Base-by-base conservation (phyloP, 2,888 invertebrate genomes). In the Mongoloraphidia duomilia region DNA sequence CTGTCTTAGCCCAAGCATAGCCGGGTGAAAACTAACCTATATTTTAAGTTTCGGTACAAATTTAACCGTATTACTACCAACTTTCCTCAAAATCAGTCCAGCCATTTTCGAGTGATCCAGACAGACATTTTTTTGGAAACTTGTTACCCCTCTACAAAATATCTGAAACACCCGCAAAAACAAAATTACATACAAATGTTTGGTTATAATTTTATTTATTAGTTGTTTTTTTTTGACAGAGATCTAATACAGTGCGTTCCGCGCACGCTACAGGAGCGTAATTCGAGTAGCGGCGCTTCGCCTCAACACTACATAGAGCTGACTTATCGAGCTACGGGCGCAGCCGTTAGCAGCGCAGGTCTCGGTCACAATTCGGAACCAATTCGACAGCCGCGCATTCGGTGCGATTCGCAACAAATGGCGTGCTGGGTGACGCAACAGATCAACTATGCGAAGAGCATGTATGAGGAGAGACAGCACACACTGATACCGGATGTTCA, bases 361-460 rank as follows among this genome's bases (percentile, higher is more conserved):
- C 58, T 67, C 55, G 53, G 64, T 61, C 56, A 69, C 60, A 70
- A 72, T 12, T 63, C 71, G 1, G 75, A 75, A 56, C 66, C 72
- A 2, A 66, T 78, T 60, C 80, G 82, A 59, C 74, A 81, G 55
- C 87, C 88, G 39, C 78, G 82, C 64, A 84, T 90, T 56, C 75
- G 85, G 60, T 88, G 88, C 65, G 84, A 86, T 66, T 76, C 75
- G 54, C 76, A 75, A 50, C 76, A 76, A 55, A 75, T 85, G 54
- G 85, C 87, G 13, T 74, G 73, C 54, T 76, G 79, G 70, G 79
- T 82, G 55, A 79, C 82, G 33, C 80, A 84, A 56, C 84, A 91
- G 73, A 87, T 94, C 54, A 90, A 88, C 61, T 88, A 88, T 68
- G 93, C 93, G 49, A 85, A 86, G 65, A 82, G 82, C 60, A 79